Base-by-base conservation (phyloP, 1,140 invertebrate species). In the Aphelinus atriplicis region DNA sequence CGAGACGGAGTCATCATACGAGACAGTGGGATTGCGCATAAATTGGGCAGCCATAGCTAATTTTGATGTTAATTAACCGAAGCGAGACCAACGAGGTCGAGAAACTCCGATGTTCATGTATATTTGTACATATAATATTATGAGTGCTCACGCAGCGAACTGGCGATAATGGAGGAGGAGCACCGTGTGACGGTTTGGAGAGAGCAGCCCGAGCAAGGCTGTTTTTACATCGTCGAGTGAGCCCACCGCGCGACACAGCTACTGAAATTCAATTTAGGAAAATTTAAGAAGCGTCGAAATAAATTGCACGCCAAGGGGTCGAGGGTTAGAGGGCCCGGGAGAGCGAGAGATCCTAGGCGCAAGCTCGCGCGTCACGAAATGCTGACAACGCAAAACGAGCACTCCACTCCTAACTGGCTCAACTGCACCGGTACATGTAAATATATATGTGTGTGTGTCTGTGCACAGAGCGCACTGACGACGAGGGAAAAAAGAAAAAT, bases 1-100 rank as follows among this genome's bases (percentile, higher is more conserved):
- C 51, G 50, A 73, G 57, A 74, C 62, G 7, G 61, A 74, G 57
- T 67, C 65, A 55, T 74, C 62, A 68, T 55, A 68, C 65, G 43
- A 63, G 72, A 68, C 3, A 55, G 50, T n/a, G 65, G 26, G 2
- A 42, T 68, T 55, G 67, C 72, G 65, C 51, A 73, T 73, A 73
- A 73, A 66, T 73, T 66, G 66, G 53, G 42, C 56, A 45, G 9
- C 3, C 1, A 42, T 48, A 74, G 68, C 72, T 74, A 68, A 74
- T 68, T 74, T 74, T 57, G 5, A 74, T 74, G 65, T 68, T 74
- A 73, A 73, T 73, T 73, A 73, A 66, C n/a, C 55, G 26, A 26
- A 26, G 42, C 42, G 0, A 4, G 5, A 26, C 57, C 57, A 9
- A 53, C 51, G 51, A 53, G 4, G 51, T 6, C 51, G 51, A 53